phyloP scores from a whole-genome alignment of 1,140 invertebrate species.

The Magallana gigas region DNA sequence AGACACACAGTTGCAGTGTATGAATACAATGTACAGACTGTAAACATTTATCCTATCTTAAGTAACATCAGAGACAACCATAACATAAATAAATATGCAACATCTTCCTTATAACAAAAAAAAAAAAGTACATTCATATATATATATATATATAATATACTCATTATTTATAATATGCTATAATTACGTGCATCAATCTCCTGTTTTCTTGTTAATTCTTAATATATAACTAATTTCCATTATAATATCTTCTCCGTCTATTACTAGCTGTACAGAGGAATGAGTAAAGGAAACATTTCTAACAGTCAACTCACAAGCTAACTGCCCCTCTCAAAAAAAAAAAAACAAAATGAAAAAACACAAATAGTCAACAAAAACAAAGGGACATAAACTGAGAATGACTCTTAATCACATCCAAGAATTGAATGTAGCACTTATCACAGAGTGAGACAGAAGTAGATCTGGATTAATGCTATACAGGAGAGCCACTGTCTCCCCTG shows the following conservation, averaged over 20 bases:
- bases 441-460: conserved; percentile 29
- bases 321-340: background rate
- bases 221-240: conserved; percentile 25
- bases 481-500: conserved; percentile 4
- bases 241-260: conserved; percentile 36
- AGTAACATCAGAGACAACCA: conserved; percentile 23
- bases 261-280: conserved; percentile 20
- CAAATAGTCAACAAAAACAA: background rate
- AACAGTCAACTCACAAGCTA: background rate
- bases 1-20: background rate
- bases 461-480: conserved; percentile 25
- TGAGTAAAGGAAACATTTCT: conserved; percentile 5
- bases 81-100: conserved; percentile 35
- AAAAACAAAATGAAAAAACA: background rate
- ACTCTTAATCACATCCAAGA: conserved; percentile 3
- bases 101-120: conserved; percentile 19
- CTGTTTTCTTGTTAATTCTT: conserved; percentile 25
- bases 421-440: conserved; percentile 31
- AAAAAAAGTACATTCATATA: background rate
- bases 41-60: conserved; percentile 23
- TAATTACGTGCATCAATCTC: background rate
- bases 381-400: conserved; percentile 25
- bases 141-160: conserved; percentile 30
- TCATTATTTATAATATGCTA: background rate
- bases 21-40: background rate